Conservation (phyloP, 1,140 invertebrate genomes). For the Euglossa dilemma region DNA sequence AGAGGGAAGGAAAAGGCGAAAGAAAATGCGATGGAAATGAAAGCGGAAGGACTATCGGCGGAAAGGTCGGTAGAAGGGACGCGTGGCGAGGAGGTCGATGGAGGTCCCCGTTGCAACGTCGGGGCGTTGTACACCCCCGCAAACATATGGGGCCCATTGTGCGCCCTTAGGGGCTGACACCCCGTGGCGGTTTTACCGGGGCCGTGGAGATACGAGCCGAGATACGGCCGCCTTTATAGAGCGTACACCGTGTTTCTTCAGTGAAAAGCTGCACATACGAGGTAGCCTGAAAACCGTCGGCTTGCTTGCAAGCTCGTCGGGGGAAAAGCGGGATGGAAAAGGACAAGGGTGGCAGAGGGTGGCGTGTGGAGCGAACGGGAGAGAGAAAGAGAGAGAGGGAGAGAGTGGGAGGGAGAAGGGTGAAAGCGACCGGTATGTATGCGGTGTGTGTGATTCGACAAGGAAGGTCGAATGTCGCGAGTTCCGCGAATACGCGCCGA, state of each 20-base stretch:
- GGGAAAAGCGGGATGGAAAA: slow-evolving; percentile 29
- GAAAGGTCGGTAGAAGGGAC: slow-evolving; percentile 4
- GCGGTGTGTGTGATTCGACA: slow-evolving; percentile 48
- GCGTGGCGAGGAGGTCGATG: slow-evolving; percentile 28
- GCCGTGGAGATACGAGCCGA: slow-evolving; percentile 72
- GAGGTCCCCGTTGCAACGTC: slow-evolving; percentile 53
- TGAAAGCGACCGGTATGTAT: slow-evolving; percentile 4
- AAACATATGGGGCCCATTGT: slow-evolving; percentile 78
- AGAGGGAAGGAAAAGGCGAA: too few species aligned
- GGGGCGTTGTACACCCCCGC: slow-evolving; percentile 71
- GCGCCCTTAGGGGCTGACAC: slow-evolving; percentile 66
- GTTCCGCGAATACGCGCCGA: slow-evolving; percentile 51
- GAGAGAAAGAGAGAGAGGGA: background rate
- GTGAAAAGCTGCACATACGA: slow-evolving; percentile 64
- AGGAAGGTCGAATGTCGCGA: slow-evolving; percentile 56
- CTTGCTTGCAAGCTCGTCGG: slow-evolving; percentile 34
- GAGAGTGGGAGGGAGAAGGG: background rate
- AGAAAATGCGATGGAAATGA: background rate
- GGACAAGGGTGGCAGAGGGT: too few species aligned
- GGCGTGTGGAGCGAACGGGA: too few species aligned
- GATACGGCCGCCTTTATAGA: slow-evolving; percentile 74
- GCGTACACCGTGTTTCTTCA: slow-evolving; percentile 76
- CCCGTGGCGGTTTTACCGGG: slow-evolving; percentile 64
- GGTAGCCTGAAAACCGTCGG: slow-evolving; percentile 55
- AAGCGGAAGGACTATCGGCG: too few species aligned